These are phyloP conservation scores for Knipowitschia caucasica DNA, from an alignment of 2,797 vertebrate genomes.

Conservation along the genomic window DNA sequence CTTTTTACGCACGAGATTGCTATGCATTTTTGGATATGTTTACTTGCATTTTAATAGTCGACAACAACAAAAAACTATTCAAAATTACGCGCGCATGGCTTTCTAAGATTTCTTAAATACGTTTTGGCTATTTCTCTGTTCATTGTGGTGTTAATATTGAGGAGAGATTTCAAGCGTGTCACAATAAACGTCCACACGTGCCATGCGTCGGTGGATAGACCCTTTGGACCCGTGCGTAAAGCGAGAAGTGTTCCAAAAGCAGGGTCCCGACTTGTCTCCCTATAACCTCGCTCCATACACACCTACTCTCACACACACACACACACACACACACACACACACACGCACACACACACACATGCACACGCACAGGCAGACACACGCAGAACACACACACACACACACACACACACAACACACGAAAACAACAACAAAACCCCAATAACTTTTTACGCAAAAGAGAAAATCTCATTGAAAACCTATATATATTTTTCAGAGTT, in stretches of 20 bases:
- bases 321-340: background rate
- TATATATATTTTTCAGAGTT: background rate
- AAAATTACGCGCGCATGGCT: background rate
- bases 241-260: slow-evolving; percentile 13
- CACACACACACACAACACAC: background rate
- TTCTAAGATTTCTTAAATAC: background rate
- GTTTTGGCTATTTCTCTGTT: background rate
- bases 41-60: background rate
- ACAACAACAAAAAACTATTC: background rate
- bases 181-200: slow-evolving; percentile 1
- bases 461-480: background rate
- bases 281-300: background rate
- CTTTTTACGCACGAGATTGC: background rate
- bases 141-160: background rate
- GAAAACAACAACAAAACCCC: too few relatives aligned
- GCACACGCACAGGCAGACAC: background rate
- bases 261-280: slow-evolving; percentile 7
- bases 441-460: background rate
- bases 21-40: background rate
- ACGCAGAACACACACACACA: slow-evolving; percentile 10
- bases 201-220: slow-evolving; percentile 34
- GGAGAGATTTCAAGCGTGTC: background rate
- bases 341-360: slow-evolving; percentile 1
- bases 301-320: slow-evolving; percentile 2
- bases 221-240: slow-evolving; percentile 28